Conservation (phyloP, 2,113 vertebrate genomes). For the Spea bombifrons region DNA sequence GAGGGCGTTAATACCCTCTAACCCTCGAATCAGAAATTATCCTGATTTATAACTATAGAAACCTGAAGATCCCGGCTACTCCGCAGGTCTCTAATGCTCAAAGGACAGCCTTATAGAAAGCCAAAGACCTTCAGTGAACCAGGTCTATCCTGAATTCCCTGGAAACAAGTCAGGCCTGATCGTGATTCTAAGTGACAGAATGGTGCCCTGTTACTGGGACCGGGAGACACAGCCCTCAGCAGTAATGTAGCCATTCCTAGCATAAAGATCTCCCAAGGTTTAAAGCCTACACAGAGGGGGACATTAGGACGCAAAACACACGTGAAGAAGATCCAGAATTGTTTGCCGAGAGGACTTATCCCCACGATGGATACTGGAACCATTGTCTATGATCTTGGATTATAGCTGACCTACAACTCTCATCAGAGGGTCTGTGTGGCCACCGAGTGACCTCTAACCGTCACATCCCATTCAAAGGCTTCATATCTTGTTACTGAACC, state of each 20-base stretch:
- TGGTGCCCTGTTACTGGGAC: neutral
- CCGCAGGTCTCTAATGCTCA: too few relatives aligned
- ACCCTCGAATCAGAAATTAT: too few relatives aligned
- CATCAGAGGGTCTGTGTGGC: slow-evolving; percentile 1
- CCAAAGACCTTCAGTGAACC: neutral
- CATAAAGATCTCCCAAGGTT: too few relatives aligned
- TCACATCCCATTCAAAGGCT: neutral
- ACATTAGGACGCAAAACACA: too few relatives aligned
- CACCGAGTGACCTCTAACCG: neutral
- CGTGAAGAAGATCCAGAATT: too few relatives aligned
- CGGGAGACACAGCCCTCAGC: neutral
- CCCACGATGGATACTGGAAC: too few relatives aligned
- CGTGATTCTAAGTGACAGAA: neutral
- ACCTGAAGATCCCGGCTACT: too few relatives aligned
- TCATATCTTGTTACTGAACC: slow-evolving; percentile 2
- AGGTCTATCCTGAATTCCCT: neutral
- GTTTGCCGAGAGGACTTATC: too few relatives aligned
- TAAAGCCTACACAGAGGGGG: too few relatives aligned
- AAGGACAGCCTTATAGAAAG: neutral
- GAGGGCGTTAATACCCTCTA: too few relatives aligned
- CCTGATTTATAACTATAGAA: too few relatives aligned
- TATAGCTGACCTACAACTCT: slow-evolving; percentile 5
- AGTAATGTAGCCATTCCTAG: neutral
- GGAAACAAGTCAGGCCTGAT: slow-evolving; percentile 5
- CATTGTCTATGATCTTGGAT: too few relatives aligned